Percentiles rank a stretch among this genome's conserved stretches.
phyloP scores from a whole-genome alignment of 2,113 vertebrate genomes.

The Anarhynchus alexandrinus region DNA sequence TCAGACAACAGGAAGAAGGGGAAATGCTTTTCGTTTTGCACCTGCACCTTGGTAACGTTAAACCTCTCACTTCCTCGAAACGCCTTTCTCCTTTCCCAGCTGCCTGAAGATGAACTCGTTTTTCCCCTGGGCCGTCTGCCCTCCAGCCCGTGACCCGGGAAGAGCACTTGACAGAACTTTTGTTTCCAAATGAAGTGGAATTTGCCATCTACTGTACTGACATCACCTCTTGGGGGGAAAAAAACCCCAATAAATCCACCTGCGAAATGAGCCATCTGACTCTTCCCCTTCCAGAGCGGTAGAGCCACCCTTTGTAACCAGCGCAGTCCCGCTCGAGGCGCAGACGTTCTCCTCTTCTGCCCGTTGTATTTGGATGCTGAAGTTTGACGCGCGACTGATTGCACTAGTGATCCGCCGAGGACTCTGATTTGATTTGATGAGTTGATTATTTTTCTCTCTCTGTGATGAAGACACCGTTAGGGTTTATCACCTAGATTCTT shows the following conservation, averaged over 20 bases:
- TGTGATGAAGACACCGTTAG: background rate
- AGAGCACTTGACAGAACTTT: background rate
- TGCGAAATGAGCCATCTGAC: background rate
- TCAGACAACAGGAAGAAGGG: background rate
- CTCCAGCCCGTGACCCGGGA: background rate
- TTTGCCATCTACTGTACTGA: background rate
- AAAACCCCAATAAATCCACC: background rate
- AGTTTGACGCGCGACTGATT: background rate
- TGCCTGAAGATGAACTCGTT: background rate
- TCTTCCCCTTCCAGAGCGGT: background rate
- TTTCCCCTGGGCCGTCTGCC: background rate
- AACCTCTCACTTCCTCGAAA: background rate
- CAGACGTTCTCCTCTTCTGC: background rate
- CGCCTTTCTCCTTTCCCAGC: background rate
- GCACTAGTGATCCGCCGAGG: background rate
- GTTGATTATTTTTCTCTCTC: background rate
- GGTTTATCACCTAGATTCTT: background rate
- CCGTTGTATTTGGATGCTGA: background rate
- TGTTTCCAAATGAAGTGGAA: background rate
- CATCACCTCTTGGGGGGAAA: background rate
- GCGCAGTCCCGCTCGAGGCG: background rate
- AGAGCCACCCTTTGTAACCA: background rate
- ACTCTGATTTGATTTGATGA: too few species aligned
- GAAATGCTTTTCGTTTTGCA: slow-evolving; percentile 39
- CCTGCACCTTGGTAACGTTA: slow-evolving; percentile 63